A percentile compares a stretch with the other conserved stretches of the same genome.
These are phyloP conservation scores for Halcyon badia DNA, from an alignment of 2,797 vertebrate species.

Conservation along the genomic window DNA sequence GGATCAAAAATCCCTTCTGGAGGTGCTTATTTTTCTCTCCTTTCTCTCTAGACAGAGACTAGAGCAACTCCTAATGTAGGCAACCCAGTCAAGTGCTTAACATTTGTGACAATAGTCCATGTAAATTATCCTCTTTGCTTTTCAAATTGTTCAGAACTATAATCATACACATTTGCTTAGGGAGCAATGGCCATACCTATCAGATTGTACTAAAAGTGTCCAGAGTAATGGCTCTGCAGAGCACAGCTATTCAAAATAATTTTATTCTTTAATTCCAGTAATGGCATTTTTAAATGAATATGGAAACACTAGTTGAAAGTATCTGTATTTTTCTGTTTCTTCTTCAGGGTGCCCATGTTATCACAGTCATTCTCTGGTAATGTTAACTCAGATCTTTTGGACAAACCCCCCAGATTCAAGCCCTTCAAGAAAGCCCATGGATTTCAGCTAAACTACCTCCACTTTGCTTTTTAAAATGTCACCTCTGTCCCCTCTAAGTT, in stretches of 20 bases:
- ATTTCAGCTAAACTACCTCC: no score
- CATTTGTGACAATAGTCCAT: neutral
- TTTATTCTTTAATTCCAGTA: neutral
- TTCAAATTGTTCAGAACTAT: neutral
- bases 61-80: neutral
- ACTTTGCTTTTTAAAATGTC: no score
- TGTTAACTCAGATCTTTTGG: no score
- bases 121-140: conserved; percentile 1
- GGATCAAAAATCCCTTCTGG: neutral
- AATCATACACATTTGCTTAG: neutral
- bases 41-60: neutral
- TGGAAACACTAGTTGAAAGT: neutral
- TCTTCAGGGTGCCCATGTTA: neutral
- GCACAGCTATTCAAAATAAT: neutral
- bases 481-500: no score
- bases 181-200: neutral
- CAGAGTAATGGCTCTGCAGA: neutral
- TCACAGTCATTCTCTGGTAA: neutral
- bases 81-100: neutral
- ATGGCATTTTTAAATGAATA: neutral
- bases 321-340: neutral
- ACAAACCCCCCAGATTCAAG: no score
- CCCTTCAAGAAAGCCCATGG: no score
- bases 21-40: neutral
- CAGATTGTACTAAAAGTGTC: neutral